Percentiles rank a stretch among this genome's conserved stretches.
Conservation (phyloP, 2,113 vertebrate genomes). For the Sorex fumeus region DNA sequence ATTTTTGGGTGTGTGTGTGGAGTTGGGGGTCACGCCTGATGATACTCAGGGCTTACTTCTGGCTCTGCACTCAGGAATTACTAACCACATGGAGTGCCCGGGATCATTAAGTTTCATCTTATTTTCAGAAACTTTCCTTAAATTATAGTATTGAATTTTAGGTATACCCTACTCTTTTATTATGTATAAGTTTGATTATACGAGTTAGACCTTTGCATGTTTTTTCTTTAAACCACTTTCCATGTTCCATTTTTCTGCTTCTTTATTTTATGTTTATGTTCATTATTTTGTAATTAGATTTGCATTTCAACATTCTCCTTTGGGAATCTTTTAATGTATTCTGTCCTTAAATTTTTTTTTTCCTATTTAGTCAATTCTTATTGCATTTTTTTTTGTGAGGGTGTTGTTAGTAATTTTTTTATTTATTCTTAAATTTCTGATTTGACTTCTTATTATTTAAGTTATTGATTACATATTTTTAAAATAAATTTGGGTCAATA, state of each 20-base stretch:
- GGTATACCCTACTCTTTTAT: background rate
- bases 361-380: background rate
- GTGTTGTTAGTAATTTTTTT: background rate
- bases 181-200: background rate
- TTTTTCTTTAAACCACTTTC: background rate
- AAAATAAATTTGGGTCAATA: conserved; percentile 14
- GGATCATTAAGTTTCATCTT: background rate
- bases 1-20: too few relatives aligned
- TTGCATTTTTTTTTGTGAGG: background rate
- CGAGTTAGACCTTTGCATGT: background rate
- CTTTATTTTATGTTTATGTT: background rate
- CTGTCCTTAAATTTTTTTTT: background rate
- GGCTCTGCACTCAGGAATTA: too few relatives aligned
- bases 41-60: too few relatives aligned
- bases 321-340: background rate
- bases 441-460: conserved; percentile 32
- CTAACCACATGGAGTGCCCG: too few relatives aligned
- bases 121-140: conserved; percentile 35
- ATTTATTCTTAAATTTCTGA: background rate
- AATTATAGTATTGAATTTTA: background rate
- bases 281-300: background rate
- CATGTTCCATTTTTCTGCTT: background rate
- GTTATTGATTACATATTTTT: conserved; percentile 4
- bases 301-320: background rate
- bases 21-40: too few relatives aligned